These are phyloP conservation scores for Oegoconia quadripuncta DNA, from an alignment of 2,888 invertebrate genomes.

Conservation along the genomic window DNA sequence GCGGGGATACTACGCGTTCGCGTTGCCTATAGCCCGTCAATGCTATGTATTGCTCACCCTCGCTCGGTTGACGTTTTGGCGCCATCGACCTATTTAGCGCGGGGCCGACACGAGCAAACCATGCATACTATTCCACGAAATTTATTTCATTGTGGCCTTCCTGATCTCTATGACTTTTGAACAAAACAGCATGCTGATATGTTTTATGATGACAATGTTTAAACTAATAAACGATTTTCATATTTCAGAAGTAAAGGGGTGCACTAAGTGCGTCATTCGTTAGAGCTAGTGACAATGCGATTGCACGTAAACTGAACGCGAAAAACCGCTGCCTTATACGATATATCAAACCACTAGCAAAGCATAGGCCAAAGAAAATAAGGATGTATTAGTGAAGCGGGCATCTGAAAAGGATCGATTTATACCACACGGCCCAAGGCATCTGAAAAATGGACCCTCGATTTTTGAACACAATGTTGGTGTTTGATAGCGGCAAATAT, in stretches of 20 bases:
- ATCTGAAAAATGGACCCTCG: constrained; percentile 75
- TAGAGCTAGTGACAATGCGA: constrained; percentile 73
- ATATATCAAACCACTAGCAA: constrained; percentile 63
- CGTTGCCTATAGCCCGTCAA: constrained; percentile 25
- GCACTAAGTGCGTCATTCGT: constrained; percentile 72
- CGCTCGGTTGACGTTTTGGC: constrained; percentile 68
- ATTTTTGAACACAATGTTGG: constrained; percentile 62
- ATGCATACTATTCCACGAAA: constrained; percentile 52
- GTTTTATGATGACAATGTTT: constrained; percentile 30
- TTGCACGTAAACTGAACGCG: constrained; percentile 63
- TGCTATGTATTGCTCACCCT: constrained; percentile 42
- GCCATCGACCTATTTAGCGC: constrained; percentile 77
- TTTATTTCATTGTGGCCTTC: constrained; percentile 57
- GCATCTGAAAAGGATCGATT: constrained; percentile 66
- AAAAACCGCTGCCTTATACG: constrained; percentile 48
- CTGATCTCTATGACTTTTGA: constrained; percentile 51
- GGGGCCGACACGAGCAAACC: constrained; percentile 49
- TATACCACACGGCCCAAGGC: constrained; percentile 71
- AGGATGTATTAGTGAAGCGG: constrained; percentile 71
- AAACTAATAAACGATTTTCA: constrained; percentile 31
- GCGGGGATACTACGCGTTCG: constrained; percentile 26
- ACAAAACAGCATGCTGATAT: constrained; percentile 28
- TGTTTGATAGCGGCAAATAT: constrained; percentile 65
- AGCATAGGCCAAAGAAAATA: constrained; percentile 74
- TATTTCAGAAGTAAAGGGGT: constrained; percentile 74